These are phyloP conservation scores for Euclidia mi DNA, from an alignment of 2,888 invertebrate genomes.

Conservation along the genomic window DNA sequence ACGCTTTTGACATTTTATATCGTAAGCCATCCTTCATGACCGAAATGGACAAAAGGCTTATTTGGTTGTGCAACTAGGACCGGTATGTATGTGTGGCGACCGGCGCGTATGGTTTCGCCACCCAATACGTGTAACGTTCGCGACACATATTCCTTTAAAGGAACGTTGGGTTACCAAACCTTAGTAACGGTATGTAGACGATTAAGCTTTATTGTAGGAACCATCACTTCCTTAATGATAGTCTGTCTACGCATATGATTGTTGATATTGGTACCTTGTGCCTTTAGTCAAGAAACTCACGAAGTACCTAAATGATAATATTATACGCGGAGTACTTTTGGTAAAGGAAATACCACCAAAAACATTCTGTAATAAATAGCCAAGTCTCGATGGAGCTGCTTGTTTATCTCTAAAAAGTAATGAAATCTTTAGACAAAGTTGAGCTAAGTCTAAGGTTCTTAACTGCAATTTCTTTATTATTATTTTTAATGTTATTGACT, in stretches of 20 bases:
- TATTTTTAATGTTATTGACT: too few relatives aligned
- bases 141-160: constrained; percentile 52
- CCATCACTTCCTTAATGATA: constrained; percentile 27
- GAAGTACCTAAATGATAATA: too few relatives aligned
- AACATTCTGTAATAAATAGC: too few relatives aligned
- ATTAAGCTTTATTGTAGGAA: constrained; percentile 34
- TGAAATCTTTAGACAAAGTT: too few relatives aligned
- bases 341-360: too few relatives aligned
- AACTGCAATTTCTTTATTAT: too few relatives aligned
- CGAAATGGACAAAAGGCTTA: neutral
- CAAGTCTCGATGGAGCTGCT: too few relatives aligned
- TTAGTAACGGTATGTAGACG: constrained; percentile 31
- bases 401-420: too few relatives aligned
- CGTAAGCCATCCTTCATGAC: neutral
- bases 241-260: neutral
- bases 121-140: neutral
- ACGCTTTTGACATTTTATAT: neutral
- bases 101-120: constrained; percentile 35
- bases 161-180: constrained; percentile 47
- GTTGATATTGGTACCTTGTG: neutral
- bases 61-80: constrained; percentile 3
- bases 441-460: too few relatives aligned
- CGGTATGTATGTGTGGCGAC: constrained; percentile 1
- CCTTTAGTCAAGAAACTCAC: too few relatives aligned
- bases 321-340: too few relatives aligned